These are phyloP conservation scores for Micoletzkya japonica DNA, from an alignment of 2,888 invertebrate genomes.

Conservation along the genomic window DNA sequence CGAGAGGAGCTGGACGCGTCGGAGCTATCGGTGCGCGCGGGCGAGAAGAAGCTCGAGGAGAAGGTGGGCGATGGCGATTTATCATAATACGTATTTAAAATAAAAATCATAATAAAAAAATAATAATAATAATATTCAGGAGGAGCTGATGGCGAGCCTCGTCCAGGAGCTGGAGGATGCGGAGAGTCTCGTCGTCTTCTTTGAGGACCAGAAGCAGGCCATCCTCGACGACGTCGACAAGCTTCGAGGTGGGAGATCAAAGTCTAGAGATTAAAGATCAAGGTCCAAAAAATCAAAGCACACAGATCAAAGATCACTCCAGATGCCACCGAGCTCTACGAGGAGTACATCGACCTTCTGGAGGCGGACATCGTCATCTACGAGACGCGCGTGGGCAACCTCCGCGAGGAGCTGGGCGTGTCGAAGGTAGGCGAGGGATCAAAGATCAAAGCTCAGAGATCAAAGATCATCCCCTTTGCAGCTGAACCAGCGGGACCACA, in stretches of 20 bases:
- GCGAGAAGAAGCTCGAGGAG: conserved; percentile 39
- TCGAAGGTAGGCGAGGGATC: conserved; percentile 40
- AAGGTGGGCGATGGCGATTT: conserved; percentile 2
- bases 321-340: conserved; percentile 59
- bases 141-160: conserved; percentile 29
- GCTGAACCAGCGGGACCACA: conserved; percentile 57
- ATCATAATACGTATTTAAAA: conserved; percentile 1
- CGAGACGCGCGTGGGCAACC: conserved; percentile 59
- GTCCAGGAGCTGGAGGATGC: conserved; percentile 35
- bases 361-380: conserved; percentile 61
- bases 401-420: conserved; percentile 58
- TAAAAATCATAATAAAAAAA: neutral
- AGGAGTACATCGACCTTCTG: conserved; percentile 53
- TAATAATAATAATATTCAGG: conserved; percentile 28
- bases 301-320: conserved; percentile 12
- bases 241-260: conserved; percentile 42
- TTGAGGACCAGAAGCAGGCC: conserved; percentile 49
- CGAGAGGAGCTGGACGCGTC: conserved; percentile 43
- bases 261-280: neutral
- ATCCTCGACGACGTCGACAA: conserved; percentile 54
- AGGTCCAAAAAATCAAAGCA: no score
- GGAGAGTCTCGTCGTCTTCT: conserved; percentile 40
- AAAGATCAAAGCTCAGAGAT: neutral
- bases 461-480: conserved; percentile 13
- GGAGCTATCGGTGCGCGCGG: conserved; percentile 34